phyloP scores from a whole-genome alignment of 2,113 vertebrate genomes.

The Istiophorus platypterus region DNA sequence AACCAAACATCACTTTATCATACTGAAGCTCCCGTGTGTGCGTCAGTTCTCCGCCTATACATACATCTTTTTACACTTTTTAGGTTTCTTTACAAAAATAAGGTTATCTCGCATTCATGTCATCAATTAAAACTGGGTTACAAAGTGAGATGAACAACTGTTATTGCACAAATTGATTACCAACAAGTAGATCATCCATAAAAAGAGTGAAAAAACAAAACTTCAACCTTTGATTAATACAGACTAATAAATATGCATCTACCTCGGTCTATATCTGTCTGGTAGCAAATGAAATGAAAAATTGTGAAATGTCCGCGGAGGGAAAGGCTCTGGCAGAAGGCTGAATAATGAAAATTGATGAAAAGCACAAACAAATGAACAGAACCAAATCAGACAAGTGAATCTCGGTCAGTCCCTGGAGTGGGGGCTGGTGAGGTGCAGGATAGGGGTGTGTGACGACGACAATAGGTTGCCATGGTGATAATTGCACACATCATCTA shows the following conservation, averaged over 20 bases:
- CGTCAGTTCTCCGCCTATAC: constrained; percentile 43
- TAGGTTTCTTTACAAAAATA: constrained; percentile 83
- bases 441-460: not conserved
- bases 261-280: constrained; percentile 17
- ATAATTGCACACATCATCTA: constrained; percentile 53
- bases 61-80: constrained; percentile 74
- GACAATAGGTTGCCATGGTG: constrained; percentile 58
- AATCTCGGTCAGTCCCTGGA: constrained; percentile 37
- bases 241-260: constrained; percentile 77
- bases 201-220: constrained; percentile 46
- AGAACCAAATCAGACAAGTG: constrained; percentile 46
- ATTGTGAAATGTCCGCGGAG: not conserved
- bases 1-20: constrained; percentile 14
- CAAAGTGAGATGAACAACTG: constrained; percentile 77
- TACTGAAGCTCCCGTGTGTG: constrained; percentile 25
- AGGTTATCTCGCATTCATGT: constrained; percentile 77
- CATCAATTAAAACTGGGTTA: constrained; percentile 76
- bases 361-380: constrained; percentile 51
- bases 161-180: constrained; percentile 85
- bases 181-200: constrained; percentile 65
- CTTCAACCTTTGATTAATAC: constrained; percentile 65
- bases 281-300: constrained; percentile 54
- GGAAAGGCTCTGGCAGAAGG: constrained; percentile 20
- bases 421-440: not conserved
- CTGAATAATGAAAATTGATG: constrained; percentile 38